These are phyloP conservation scores for Rhinolophus sinicus DNA, from an alignment of 2,113 vertebrate genomes.

Conservation along the genomic window DNA sequence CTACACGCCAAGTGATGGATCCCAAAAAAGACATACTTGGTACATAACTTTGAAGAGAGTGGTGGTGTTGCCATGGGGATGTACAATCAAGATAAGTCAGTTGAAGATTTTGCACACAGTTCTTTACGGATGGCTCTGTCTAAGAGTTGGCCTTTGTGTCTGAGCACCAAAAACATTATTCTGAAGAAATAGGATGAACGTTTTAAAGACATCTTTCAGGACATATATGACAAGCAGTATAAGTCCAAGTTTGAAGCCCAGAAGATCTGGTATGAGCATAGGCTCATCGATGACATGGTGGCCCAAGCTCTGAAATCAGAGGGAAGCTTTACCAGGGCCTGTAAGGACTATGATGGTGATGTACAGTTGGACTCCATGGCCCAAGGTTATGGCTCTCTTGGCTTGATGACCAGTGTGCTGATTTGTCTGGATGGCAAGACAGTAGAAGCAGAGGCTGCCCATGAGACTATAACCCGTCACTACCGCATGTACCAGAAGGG, in stretches of 20 bases:
- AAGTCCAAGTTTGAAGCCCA: slow-evolving; percentile 92
- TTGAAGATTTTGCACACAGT: slow-evolving; percentile 97
- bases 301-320: slow-evolving; percentile 98
- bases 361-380: slow-evolving; percentile 98
- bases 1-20: slow-evolving; percentile 90
- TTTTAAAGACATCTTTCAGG: slow-evolving; percentile 99
- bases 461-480: slow-evolving; percentile 97
- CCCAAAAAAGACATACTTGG: slow-evolving; percentile 89
- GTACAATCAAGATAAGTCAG: slow-evolving; percentile 97
- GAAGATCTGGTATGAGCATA: slow-evolving; percentile 98
- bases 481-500: slow-evolving; percentile 97
- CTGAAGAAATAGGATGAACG: slow-evolving; percentile 97
- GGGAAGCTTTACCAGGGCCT: slow-evolving; percentile 99
- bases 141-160: slow-evolving; percentile 95
- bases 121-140: slow-evolving; percentile 96
- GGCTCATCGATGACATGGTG: slow-evolving; percentile 99
- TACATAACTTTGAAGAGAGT: slow-evolving; percentile 93
- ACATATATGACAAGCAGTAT: slow-evolving; percentile 98
- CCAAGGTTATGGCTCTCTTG: slow-evolving; percentile 98
- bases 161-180: slow-evolving; percentile 99
- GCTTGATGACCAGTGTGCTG: slow-evolving; percentile 99
- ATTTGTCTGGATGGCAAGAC: slow-evolving; percentile 97
- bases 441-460: slow-evolving; percentile 97
- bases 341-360: slow-evolving; percentile 99
- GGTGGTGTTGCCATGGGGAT: slow-evolving; percentile 98